Percentiles rank a stretch among this genome's conserved stretches.
These are phyloP conservation scores for Mystacides longicornis DNA, from an alignment of 2,888 invertebrate genomes.

Conservation along the genomic window DNA sequence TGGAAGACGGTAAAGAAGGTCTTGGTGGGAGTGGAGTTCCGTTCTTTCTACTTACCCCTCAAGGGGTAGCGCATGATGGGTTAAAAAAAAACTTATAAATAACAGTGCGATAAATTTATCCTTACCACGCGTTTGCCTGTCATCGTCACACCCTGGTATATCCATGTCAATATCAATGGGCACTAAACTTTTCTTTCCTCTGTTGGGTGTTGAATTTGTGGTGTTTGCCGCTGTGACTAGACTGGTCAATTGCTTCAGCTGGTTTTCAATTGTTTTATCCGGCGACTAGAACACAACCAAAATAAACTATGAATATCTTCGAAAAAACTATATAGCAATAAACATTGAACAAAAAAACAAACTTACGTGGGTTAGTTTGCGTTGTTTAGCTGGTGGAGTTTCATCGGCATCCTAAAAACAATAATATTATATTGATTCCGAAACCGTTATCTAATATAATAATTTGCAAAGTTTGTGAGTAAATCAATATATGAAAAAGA, in stretches of 20 bases:
- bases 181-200: conserved; percentile 4
- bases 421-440: background rate
- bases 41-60: background rate
- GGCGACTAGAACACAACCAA: conserved; percentile 1
- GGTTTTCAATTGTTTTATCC: conserved; percentile 31
- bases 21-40: background rate
- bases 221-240: conserved; percentile 36
- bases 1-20: background rate
- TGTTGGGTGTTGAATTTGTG: conserved; percentile 6
- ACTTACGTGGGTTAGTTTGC: conserved; percentile 29
- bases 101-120: background rate
- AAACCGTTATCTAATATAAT: background rate
- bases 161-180: background rate
- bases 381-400: conserved; percentile 41
- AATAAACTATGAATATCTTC: background rate
- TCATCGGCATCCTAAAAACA: conserved; percentile 36
- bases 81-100: background rate
- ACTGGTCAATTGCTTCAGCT: conserved; percentile 44
- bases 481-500: background rate
- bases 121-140: background rate
- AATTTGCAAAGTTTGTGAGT: background rate
- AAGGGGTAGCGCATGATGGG: background rate
- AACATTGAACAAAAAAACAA: background rate
- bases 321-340: background rate
- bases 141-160: background rate